A percentile compares a stretch with the other conserved stretches of the same genome.
phyloP scores from a whole-genome alignment of 2,113 vertebrate genomes.

The Ia io region DNA sequence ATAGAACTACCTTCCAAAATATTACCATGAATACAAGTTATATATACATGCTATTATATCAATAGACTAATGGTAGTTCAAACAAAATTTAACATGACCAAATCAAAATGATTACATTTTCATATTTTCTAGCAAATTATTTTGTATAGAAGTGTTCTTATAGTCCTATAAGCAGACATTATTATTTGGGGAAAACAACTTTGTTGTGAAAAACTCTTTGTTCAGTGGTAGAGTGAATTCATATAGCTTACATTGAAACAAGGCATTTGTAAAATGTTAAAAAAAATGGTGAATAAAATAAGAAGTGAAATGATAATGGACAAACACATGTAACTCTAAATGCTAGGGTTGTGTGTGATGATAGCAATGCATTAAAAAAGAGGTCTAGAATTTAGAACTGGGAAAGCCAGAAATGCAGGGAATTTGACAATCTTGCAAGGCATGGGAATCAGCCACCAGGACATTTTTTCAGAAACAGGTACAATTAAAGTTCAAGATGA shows the following conservation, averaged over 20 bases:
- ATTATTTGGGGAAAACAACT: neutral
- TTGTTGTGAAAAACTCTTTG: slow-evolving; percentile 14
- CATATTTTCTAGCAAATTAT: neutral
- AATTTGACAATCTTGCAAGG: neutral
- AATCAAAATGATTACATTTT: slow-evolving; percentile 19
- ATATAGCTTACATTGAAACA: neutral
- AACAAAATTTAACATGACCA: slow-evolving; percentile 17
- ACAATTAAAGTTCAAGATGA: slow-evolving; percentile 45
- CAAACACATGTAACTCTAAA: neutral
- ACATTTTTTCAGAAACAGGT: neutral
- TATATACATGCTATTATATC: neutral
- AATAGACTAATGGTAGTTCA: neutral
- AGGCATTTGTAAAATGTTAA: neutral
- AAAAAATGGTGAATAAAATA: slow-evolving; percentile 14
- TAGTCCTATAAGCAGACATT: neutral
- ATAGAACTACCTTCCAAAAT: neutral
- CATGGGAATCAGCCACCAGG: neutral
- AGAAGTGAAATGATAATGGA: neutral
- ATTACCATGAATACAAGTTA: neutral
- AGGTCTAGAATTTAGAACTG: neutral
- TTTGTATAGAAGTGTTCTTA: neutral
- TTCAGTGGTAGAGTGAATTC: neutral
- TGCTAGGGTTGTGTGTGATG: neutral
- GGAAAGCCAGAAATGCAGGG: neutral
- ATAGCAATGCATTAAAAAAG: neutral